A percentile compares a stretch with the other conserved stretches of the same genome.
Evolutionary conservation across 2,797 vertebrate species (phyloP).

Genomic region (Trachurus trachurus): DNA sequence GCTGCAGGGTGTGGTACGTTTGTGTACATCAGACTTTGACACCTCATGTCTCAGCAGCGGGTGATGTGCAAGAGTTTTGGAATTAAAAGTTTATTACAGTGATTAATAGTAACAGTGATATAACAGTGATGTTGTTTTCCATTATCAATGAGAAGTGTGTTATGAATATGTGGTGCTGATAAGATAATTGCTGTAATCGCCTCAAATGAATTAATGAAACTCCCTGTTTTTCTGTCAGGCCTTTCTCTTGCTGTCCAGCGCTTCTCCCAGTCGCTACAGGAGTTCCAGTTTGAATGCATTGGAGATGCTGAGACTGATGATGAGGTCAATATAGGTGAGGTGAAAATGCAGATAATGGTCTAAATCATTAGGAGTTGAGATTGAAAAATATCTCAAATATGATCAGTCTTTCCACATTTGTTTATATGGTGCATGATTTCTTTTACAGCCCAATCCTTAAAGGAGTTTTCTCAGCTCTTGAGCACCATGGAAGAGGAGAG

Average conservation of each 20-base stretch:
- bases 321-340: constrained; percentile 96
- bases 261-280: constrained; percentile 97
- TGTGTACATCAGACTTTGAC: constrained; percentile 44
- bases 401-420: neutral
- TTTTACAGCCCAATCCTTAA: constrained; percentile 93
- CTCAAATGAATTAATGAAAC: constrained; percentile 1
- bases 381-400: neutral
- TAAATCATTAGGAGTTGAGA: neutral
- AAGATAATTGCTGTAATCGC: neutral
- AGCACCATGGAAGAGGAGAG: constrained; percentile 98
- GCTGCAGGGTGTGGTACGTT: constrained; percentile 27
- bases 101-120: no score
- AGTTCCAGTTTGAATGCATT: constrained; percentile 98
- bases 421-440: constrained; percentile 18
- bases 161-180: no score
- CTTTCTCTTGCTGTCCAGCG: constrained; percentile 96
- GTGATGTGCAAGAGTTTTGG: neutral
- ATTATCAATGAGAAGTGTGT: no score
- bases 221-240: constrained; percentile 81
- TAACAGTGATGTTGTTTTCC: no score
- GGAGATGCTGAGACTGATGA: constrained; percentile 99
- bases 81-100: constrained; percentile 21
- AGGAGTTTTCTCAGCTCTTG: constrained; percentile 96
- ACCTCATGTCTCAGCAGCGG: constrained; percentile 2
- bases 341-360: neutral